phyloP scores from a whole-genome alignment of 2,797 vertebrate genomes.

The Pipistrellus kuhlii region DNA sequence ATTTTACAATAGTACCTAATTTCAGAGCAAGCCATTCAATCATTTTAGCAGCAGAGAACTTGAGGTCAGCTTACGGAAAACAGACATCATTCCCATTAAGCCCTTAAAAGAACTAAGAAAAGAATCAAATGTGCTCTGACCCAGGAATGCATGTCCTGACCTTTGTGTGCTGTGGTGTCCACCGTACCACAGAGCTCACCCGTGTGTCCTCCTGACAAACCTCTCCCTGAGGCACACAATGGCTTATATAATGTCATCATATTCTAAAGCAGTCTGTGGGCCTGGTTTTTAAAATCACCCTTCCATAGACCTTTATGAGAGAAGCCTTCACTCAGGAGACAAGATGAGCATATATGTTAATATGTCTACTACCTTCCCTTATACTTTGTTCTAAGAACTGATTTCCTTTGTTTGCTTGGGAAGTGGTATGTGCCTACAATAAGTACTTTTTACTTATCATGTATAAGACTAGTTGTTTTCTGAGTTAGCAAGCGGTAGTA shows the following conservation, averaged over 20 bases:
- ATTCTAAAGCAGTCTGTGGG: background rate
- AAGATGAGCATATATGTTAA: background rate
- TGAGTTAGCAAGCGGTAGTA: slow-evolving; percentile 17
- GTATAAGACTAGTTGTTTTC: slow-evolving; percentile 49
- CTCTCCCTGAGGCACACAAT: background rate
- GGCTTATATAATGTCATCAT: background rate
- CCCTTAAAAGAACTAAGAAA: slow-evolving; percentile 22
- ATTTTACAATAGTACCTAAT: background rate
- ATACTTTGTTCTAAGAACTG: slow-evolving; percentile 9
- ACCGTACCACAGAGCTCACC: background rate
- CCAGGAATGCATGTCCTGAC: background rate
- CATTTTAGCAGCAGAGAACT: slow-evolving; percentile 33
- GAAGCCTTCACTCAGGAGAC: background rate
- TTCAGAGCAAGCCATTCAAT: slow-evolving; percentile 62
- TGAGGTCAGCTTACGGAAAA: slow-evolving; percentile 37
- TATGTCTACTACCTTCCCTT: background rate
- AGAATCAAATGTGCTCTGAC: background rate
- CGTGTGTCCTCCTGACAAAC: background rate
- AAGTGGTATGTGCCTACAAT: background rate
- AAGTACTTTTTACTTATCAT: slow-evolving; percentile 45
- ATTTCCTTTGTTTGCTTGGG: slow-evolving; percentile 32
- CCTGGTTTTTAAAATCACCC: background rate
- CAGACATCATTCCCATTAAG: background rate
- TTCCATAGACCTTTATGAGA: background rate
- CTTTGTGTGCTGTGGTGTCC: background rate